phyloP scores from a whole-genome alignment of 2,888 invertebrate genomes.

The Lycocerus yunnanus region DNA sequence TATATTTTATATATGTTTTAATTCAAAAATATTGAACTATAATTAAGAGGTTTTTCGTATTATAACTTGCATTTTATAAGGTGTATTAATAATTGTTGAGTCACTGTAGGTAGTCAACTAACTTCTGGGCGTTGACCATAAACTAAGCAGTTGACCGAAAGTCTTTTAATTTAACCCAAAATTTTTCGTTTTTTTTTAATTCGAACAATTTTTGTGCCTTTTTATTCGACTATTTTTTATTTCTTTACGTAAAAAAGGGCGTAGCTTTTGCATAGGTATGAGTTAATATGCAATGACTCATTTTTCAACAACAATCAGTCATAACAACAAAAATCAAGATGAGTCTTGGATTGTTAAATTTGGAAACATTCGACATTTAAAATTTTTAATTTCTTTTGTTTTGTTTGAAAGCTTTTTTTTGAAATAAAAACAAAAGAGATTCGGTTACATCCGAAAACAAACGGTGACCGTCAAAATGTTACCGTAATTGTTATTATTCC shows the following conservation, averaged over 20 bases:
- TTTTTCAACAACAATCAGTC: not conserved
- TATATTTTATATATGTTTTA: too few species aligned
- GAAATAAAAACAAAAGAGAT: not conserved
- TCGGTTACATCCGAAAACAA: not conserved
- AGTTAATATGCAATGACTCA: not conserved
- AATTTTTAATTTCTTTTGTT: not conserved
- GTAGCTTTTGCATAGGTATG: not conserved
- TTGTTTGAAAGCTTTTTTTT: not conserved
- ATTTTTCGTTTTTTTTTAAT: not conserved
- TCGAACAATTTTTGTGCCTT: not conserved
- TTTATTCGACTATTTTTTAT: not conserved
- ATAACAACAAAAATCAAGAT: not conserved
- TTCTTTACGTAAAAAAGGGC: not conserved
- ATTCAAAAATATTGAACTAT: too few species aligned
- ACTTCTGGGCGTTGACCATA: constrained; percentile 30
- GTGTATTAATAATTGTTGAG: too few species aligned
- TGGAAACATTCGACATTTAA: not conserved
- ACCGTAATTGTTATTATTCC: not conserved
- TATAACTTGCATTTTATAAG: too few species aligned
- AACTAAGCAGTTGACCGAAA: not conserved
- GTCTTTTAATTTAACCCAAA: not conserved
- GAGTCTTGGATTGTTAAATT: not conserved
- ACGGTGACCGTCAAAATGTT: not conserved
- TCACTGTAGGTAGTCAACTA: constrained; percentile 28
- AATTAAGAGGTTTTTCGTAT: too few species aligned